Conservation (phyloP, 2,113 vertebrate genomes). For the Plestiodon gilberti region DNA sequence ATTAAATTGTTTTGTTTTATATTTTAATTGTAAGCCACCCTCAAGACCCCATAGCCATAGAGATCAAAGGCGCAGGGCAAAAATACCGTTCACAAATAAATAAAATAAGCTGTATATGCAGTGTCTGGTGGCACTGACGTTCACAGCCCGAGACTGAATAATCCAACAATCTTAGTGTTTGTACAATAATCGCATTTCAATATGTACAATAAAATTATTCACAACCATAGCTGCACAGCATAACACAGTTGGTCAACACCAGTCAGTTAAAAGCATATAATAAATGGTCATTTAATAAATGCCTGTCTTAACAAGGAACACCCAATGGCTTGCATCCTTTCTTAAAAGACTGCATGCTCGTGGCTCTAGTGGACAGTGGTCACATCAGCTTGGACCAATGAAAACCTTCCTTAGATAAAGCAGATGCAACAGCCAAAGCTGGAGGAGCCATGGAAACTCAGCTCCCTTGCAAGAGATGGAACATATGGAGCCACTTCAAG, state of each 20-base stretch:
- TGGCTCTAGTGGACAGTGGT: background rate
- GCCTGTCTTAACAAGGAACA: background rate
- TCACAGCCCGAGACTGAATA: background rate
- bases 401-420: background rate
- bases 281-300: background rate
- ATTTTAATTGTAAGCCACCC: too few species aligned
- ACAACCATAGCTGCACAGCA: background rate
- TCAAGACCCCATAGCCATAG: too few species aligned
- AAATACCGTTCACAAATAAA: background rate
- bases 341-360: background rate
- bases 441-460: background rate
- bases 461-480: conserved; percentile 2
- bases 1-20: too few species aligned
- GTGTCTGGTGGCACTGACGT: background rate
- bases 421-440: background rate
- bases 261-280: background rate
- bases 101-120: background rate
- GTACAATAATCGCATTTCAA: background rate
- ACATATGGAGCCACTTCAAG: background rate
- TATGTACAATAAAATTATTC: background rate
- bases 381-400: conserved; percentile 11
- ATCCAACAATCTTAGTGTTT: background rate
- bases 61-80: too few species aligned
- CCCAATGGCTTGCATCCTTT: background rate
- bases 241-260: background rate